Evolutionary conservation across 1,140 invertebrate genomes (phyloP), one percentile per base, ranked within the genome.

Genomic region (Diprion similis): DNA sequence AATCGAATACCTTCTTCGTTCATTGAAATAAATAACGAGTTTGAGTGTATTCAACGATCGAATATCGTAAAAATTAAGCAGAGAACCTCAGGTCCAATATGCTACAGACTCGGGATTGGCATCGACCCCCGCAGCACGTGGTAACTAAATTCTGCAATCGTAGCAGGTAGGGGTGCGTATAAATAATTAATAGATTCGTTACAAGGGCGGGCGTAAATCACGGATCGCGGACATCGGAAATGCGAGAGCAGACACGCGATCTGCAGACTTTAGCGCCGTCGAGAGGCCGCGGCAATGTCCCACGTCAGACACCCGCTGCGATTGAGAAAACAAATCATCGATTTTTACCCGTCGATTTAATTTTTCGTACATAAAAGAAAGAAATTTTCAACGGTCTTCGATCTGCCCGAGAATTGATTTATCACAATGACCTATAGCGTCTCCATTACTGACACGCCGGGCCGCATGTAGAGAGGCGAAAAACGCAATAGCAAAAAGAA

Each of bases 161-260:
- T 77, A 59, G 11, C 51, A 9, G 11, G 51, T 37, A 37, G 6
- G 24, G 24, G 11, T 59, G 51, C 51, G 51, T 59, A 83, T 83
- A 83, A 84, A 84, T 84, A 84, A 84, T 84, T 82, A 83, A 83
- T 83, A 82, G 82, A 83, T 80, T 83, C 82, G 81, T 83, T 84
- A 82, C 79, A 79, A 82, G 80, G 77, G 76, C 80, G 73, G 64
- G 81, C 77, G 80, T 84, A 83, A 84, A 84, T 84, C 81, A 70
- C 24, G 24, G 24, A 82, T 81, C 73, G 71, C 51, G 51, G 51
- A 59, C 51, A 59, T 59, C 51, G 9, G 24, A 37, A 37, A 37
- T 6, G 24, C 2, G 24, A 37, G 24, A 37, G 24, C 76, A 70
- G 79, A 79, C 79, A 77, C 75, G 79, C 80, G 73, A 81, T 81